phyloP scores from a whole-genome alignment of 2,113 vertebrate genomes.

The Microtus oregoni region DNA sequence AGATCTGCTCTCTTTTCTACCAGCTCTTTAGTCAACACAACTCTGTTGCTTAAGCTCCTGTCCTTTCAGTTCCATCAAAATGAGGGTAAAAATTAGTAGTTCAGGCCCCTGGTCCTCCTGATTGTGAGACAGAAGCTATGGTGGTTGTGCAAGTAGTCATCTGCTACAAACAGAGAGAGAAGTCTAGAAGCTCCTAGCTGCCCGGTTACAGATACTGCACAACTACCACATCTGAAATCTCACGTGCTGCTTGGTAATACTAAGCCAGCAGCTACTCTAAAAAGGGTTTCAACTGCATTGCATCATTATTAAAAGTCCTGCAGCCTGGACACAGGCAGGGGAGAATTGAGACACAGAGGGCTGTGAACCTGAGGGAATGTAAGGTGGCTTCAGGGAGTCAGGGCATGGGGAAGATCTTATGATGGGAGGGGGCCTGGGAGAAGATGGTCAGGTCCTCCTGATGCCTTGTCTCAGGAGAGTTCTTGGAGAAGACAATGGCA shows the following conservation, averaged over 20 bases:
- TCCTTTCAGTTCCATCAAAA: not conserved
- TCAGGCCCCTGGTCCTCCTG: conserved; percentile 25
- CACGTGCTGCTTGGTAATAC: conserved; percentile 31
- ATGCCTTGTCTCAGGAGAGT: not conserved
- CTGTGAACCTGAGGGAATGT: not conserved
- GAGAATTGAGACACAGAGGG: not conserved
- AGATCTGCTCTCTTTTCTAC: not conserved
- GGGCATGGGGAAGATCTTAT: not conserved
- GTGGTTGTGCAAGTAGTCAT: not conserved
- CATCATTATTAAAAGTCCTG: not conserved
- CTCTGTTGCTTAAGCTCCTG: not conserved
- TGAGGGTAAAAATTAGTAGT: not conserved
- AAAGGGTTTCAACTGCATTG: not conserved
- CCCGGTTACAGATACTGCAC: conserved; percentile 46
- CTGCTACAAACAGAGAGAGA: not conserved
- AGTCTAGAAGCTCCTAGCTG: conserved; percentile 46
- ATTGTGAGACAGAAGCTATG: conserved; percentile 1
- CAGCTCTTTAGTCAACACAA: not conserved
- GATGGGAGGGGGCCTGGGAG: not conserved
- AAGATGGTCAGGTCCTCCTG: not conserved
- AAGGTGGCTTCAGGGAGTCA: not conserved
- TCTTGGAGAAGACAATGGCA: not conserved
- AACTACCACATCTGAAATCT: not conserved
- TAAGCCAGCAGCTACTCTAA: not conserved
- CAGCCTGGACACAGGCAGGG: not conserved